phyloP scores from a whole-genome alignment of 2,113 vertebrate genomes.

The Hypocryptadius cinnamomeus region DNA sequence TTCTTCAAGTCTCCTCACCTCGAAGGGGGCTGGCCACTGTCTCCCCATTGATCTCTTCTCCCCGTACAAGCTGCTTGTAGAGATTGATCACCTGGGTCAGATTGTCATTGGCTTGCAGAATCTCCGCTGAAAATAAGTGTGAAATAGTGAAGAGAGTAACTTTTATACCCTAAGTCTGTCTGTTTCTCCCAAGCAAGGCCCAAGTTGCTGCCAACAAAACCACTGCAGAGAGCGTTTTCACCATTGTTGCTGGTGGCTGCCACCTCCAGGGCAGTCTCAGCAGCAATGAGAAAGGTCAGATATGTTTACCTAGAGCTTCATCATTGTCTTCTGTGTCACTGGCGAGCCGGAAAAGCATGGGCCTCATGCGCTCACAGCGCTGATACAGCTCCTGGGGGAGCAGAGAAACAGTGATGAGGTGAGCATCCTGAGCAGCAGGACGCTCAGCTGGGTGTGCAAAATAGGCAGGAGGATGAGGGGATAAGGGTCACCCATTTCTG shows the following conservation, averaged over 20 bases:
- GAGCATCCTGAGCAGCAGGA: background rate
- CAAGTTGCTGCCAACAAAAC: background rate
- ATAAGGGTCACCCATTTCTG: background rate
- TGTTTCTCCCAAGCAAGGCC: background rate
- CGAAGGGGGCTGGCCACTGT: slow-evolving; percentile 51
- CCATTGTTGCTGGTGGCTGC: background rate
- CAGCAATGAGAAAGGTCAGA: background rate
- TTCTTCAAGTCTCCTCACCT: slow-evolving; percentile 63
- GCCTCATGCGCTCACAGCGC: slow-evolving; percentile 96
- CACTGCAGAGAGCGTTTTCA: background rate
- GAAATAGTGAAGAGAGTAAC: background rate
- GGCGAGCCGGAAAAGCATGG: slow-evolving; percentile 90
- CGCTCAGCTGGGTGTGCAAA: background rate
- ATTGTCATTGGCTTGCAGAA: slow-evolving; percentile 94
- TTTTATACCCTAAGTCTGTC: background rate
- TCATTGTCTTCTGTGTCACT: slow-evolving; percentile 97
- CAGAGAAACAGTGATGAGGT: background rate
- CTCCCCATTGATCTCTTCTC: slow-evolving; percentile 89
- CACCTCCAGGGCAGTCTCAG: background rate
- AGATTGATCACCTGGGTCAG: slow-evolving; percentile 94
- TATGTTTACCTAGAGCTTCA: slow-evolving; percentile 86
- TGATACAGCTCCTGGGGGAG: slow-evolving; percentile 86
- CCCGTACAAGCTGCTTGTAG: slow-evolving; percentile 87
- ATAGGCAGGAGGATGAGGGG: background rate
- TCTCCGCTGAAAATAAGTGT: slow-evolving; percentile 77